These are phyloP conservation scores for Spea hammondii DNA, from an alignment of 2,797 vertebrate genomes.

Conservation along the genomic window DNA sequence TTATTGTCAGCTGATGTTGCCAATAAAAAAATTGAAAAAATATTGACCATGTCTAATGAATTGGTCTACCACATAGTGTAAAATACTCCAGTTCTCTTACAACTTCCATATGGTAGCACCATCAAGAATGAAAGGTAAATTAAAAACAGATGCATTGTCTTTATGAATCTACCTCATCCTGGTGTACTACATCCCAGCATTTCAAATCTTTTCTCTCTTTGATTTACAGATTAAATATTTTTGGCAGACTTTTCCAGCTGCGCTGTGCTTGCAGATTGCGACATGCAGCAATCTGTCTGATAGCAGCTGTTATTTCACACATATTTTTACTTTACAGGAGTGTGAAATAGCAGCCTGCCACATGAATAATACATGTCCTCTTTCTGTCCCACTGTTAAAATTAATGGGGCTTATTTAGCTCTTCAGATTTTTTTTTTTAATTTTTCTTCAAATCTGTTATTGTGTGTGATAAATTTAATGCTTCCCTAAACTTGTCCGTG, in stretches of 20 bases:
- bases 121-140: not conserved
- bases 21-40: no score
- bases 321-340: constrained; percentile 62
- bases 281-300: constrained; percentile 58
- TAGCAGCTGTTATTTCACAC: constrained; percentile 65
- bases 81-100: not conserved
- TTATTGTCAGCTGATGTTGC: no score
- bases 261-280: constrained; percentile 54
- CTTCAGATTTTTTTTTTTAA: constrained; percentile 50
- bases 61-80: not conserved
- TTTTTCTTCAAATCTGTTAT: constrained; percentile 41
- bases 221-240: constrained; percentile 62
- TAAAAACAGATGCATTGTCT: not conserved
- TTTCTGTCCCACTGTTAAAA: constrained; percentile 42
- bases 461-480: constrained; percentile 18
- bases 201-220: constrained; percentile 53
- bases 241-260: constrained; percentile 64
- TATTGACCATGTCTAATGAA: no score
- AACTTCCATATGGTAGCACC: not conserved
- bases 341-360: constrained; percentile 61
- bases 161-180: not conserved
- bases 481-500: constrained; percentile 26
- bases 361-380: constrained; percentile 66
- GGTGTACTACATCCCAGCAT: not conserved
- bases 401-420: constrained; percentile 45